phyloP scores from a whole-genome alignment of 2,888 invertebrate species.

The Clunio marinus region DNA sequence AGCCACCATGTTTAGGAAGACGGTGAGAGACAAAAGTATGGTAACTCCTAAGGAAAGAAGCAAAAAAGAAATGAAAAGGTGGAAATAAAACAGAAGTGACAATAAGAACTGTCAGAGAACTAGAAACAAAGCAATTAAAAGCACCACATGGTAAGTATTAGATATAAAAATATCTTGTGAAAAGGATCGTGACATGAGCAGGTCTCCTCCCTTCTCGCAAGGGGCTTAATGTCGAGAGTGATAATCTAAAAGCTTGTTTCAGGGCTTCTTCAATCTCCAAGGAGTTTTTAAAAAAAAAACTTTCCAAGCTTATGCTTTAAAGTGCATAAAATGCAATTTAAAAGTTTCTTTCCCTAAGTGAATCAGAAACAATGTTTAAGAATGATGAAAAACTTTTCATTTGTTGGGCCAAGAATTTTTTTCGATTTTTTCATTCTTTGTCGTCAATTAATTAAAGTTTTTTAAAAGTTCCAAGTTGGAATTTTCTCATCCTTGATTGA shows the following conservation, averaged over 20 bases:
- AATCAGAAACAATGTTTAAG: too few species aligned
- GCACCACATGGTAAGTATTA: not conserved
- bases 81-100: too few species aligned
- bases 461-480: too few species aligned
- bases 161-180: not conserved
- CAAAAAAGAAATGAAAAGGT: not conserved
- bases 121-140: constrained; percentile 31
- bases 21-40: constrained; percentile 94
- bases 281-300: too few species aligned
- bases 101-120: not conserved
- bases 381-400: too few species aligned
- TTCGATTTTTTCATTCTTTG: too few species aligned
- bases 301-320: not conserved
- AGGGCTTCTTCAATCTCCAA: not conserved
- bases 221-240: not conserved
- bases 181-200: not conserved
- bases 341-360: too few species aligned
- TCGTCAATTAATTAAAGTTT: too few species aligned
- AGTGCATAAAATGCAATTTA: constrained; percentile 12
- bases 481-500: too few species aligned
- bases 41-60: constrained; percentile 71
- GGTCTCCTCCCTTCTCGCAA: not conserved
- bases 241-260: constrained; percentile 13
- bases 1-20: constrained; percentile 96
- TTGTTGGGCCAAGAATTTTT: too few species aligned